Base-by-base conservation (phyloP, 1,140 invertebrate species). In the Trichomalopsis sarcophagae region DNA sequence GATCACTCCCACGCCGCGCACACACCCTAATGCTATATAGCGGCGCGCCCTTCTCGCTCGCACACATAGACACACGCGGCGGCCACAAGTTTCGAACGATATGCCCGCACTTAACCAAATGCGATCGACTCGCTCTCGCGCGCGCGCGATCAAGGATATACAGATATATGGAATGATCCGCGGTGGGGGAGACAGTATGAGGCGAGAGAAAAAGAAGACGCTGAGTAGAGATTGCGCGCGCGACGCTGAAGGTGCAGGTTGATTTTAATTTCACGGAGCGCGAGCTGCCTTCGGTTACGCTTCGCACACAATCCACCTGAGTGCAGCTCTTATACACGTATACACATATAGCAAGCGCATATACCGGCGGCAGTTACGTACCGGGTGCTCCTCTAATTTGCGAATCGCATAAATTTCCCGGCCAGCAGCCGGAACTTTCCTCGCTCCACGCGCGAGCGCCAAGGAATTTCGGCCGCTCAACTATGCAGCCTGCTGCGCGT, bases 181-280 rank as follows among this genome's bases (percentile, higher is more conserved):
- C 27, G 6, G 9, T 23, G 7, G 75, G 71, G 78, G 62, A 86
- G 84, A 79, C 66, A 83, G 36, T 23, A 33, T 4, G 21, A 36
- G 21, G 14, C 62, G 55, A 78, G 23, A 71, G 75, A 14, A 9
- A 36, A 71, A 71, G 78, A 69, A 82, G 33, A 17, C 1, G 30
- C n/a, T 87, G 88, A 90, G 91, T 90, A 89, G 90, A 92, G 90
- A 92, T 91, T 90, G 89, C 89, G 55, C 14, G 14, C 14, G 50
- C 50, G 84, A 88, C 89, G 91, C 91, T 92, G 89, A 90, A 91
- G 90, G 89, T 92, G 27, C 27, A 27, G 92, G 91, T 92, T 91
- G 91, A 92, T 92, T 92, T 93, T 92, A 92, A 93, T 93, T 93
- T 92, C 92, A 92, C 92, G 92, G 92, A 90, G 90, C 90, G 89